Conservation (phyloP, 1,140 invertebrate genomes). For the Polypedilum pembai region DNA sequence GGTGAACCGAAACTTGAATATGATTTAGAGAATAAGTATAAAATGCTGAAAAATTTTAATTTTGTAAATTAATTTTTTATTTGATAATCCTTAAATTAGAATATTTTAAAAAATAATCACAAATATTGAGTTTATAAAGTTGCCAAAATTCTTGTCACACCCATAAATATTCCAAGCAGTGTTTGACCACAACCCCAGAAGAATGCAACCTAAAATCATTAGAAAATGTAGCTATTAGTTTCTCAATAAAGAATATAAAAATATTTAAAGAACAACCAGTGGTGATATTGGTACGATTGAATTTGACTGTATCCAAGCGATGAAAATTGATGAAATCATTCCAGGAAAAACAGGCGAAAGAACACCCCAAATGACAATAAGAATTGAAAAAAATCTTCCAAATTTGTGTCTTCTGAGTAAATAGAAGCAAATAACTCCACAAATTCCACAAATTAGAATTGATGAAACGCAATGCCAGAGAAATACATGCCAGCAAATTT, state of each 20-base stretch:
- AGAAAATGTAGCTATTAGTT: too few species aligned
- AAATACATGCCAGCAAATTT: conserved; percentile 3
- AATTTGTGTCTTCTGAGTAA: background rate
- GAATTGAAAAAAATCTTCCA: conserved; percentile 9
- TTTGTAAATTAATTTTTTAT: too few species aligned
- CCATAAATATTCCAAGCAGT: background rate
- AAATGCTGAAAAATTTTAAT: too few species aligned
- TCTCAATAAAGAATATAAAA: too few species aligned
- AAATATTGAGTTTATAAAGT: background rate
- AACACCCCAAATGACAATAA: background rate
- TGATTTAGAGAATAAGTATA: too few species aligned
- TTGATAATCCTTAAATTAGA: too few species aligned
- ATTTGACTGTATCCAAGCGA: background rate
- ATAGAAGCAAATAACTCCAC: background rate
- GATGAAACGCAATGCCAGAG: background rate
- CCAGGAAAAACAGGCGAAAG: background rate
- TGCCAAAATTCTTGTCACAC: background rate
- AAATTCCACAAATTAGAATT: background rate
- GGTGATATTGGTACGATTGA: background rate
- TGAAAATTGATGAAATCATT: background rate
- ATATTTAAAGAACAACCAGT: too few species aligned
- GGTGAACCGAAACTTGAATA: too few species aligned
- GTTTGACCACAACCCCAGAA: background rate
- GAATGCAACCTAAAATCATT: conserved; percentile 1
- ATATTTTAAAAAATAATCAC: too few species aligned